Conservation (phyloP, 1,140 invertebrate species). For the Aphelinus certus region DNA sequence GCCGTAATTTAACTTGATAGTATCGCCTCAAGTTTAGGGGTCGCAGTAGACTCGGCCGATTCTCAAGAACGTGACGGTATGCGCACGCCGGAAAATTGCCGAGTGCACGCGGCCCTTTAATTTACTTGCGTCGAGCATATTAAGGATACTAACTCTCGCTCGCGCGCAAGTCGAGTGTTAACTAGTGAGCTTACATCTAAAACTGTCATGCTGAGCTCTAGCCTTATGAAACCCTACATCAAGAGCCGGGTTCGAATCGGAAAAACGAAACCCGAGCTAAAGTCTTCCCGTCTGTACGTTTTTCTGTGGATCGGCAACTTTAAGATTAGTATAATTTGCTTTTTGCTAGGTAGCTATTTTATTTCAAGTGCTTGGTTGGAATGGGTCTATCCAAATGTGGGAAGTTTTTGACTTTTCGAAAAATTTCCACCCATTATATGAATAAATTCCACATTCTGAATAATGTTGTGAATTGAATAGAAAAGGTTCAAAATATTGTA, state of each 20-base stretch:
- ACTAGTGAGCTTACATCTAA: conserved; percentile 42
- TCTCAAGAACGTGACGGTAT: conserved; percentile 41
- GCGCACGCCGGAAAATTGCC: conserved; percentile 42
- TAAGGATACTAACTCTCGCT: conserved; percentile 47
- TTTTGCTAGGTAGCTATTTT: too few relatives aligned
- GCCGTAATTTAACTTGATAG: conserved; percentile 29
- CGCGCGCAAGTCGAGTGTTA: conserved; percentile 35
- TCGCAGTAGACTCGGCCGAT: background rate
- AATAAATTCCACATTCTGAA: too few relatives aligned
- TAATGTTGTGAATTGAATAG: too few relatives aligned
- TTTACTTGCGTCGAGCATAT: conserved; percentile 52
- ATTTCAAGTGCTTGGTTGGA: too few relatives aligned
- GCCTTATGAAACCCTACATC: conserved; percentile 43
- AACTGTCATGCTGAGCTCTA: conserved; percentile 16
- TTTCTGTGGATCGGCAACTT: too few relatives aligned
- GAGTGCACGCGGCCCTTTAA: conserved; percentile 47
- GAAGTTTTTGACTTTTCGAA: too few relatives aligned
- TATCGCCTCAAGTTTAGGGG: conserved; percentile 12
- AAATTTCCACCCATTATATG: too few relatives aligned
- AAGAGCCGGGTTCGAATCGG: background rate
- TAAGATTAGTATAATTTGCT: too few relatives aligned
- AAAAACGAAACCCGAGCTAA: too few relatives aligned
- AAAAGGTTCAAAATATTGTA: too few relatives aligned
- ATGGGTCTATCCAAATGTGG: too few relatives aligned
- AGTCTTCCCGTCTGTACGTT: too few relatives aligned